Evolutionary conservation across 2,888 invertebrate genomes (phyloP).

Genomic region (Teleogryllus oceanicus): DNA sequence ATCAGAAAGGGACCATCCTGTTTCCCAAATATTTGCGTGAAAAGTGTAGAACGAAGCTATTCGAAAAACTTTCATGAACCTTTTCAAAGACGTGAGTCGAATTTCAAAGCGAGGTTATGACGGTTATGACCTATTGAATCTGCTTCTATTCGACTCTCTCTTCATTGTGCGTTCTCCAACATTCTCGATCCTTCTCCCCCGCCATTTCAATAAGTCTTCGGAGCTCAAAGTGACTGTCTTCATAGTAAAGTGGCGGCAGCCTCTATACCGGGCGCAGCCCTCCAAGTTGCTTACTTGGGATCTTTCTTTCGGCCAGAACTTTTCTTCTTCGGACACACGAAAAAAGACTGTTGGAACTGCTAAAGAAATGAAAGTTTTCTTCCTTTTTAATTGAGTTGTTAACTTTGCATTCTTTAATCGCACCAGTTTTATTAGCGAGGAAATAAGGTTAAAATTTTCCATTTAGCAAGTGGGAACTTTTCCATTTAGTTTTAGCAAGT

Average conservation of each 20-base stretch:
- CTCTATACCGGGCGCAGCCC: not conserved
- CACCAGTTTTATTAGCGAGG: slow-evolving; percentile 18
- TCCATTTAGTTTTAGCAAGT: not conserved
- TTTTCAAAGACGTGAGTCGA: no score
- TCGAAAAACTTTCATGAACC: no score
- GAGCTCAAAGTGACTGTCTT: not conserved
- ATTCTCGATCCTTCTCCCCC: not conserved
- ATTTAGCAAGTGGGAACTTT: slow-evolving; percentile 1
- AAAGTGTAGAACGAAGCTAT: no score
- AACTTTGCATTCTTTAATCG: slow-evolving; percentile 18
- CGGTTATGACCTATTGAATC: no score
- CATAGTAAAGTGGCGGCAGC: not conserved
- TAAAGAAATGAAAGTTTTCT: slow-evolving; percentile 18
- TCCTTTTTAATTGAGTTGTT: not conserved
- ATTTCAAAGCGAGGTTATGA: no score
- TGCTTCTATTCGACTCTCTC: no score
- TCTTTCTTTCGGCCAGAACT: not conserved
- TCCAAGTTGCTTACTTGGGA: not conserved
- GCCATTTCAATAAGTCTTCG: not conserved
- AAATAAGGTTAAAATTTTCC: slow-evolving; percentile 9
- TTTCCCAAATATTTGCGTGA: no score
- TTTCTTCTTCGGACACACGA: not conserved
- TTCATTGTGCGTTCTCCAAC: no score
- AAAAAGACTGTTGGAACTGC: not conserved
- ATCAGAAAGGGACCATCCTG: no score